Evolutionary conservation across 2,888 invertebrate genomes (phyloP).

Genomic region (Eilema griseolum): DNA sequence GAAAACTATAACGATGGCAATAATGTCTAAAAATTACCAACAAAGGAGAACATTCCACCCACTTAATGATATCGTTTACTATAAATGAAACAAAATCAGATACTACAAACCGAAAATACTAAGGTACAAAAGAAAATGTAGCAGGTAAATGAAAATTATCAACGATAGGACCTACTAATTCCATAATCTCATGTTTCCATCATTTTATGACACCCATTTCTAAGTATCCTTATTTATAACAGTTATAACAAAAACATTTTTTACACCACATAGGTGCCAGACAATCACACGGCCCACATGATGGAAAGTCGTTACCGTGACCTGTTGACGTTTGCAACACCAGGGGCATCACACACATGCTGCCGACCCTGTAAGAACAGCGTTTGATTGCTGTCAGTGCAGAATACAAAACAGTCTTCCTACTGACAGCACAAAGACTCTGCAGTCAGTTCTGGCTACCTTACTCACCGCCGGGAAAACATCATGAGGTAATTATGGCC

Average conservation of each 20-base stretch:
- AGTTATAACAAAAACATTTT: neutral
- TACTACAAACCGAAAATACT: neutral
- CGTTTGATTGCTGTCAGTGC: too few species aligned
- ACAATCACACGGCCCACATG: too few species aligned
- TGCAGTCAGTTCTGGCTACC: too few species aligned
- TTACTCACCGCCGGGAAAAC: too few species aligned
- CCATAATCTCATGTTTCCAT: neutral
- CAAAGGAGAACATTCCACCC: neutral
- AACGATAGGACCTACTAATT: neutral
- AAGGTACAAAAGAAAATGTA: neutral
- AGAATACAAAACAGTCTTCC: too few species aligned
- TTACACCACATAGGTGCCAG: too few species aligned
- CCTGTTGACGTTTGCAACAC: too few species aligned
- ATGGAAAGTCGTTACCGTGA: too few species aligned
- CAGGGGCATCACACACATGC: too few species aligned
- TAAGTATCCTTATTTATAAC: neutral
- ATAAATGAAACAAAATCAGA: neutral
- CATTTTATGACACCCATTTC: neutral
- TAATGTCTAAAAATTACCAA: constrained; percentile 26
- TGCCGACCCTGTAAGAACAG: too few species aligned
- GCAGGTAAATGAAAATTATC: neutral
- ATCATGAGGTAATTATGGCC: too few species aligned
- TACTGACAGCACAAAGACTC: too few species aligned
- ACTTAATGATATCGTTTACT: neutral
- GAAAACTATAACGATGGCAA: constrained; percentile 29